Evolutionary conservation across 92 coral and sea anemone species (phyloP).

Genomic region (Paragorgia papillata): DNA sequence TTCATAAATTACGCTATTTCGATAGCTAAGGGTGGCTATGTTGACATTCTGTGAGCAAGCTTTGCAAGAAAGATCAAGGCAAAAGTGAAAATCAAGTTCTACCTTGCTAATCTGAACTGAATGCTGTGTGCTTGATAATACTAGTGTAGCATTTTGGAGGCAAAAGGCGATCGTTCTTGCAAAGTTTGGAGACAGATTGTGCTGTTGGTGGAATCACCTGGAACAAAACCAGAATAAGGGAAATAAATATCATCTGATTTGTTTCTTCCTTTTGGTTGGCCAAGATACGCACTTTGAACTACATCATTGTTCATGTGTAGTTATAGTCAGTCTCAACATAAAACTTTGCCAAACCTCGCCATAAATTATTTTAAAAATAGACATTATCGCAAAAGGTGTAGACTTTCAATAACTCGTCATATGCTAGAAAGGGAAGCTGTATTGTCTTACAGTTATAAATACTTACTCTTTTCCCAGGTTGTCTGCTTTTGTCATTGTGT

Average conservation of each 20-base stretch:
- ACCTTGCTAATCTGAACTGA: constrained; percentile 21
- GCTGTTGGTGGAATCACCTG: background rate
- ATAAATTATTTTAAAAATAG: too few species aligned
- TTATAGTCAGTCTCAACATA: too few species aligned
- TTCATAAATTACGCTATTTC: too few species aligned
- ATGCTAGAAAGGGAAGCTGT: too few species aligned
- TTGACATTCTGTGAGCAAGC: too few species aligned
- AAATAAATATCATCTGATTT: background rate
- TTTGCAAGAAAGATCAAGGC: background rate
- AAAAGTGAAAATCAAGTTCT: constrained; percentile 1
- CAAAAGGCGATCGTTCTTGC: background rate
- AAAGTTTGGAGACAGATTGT: constrained; percentile 11
- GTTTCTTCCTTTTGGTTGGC: background rate
- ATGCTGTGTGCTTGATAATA: constrained; percentile 5
- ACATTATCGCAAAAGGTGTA: too few species aligned
- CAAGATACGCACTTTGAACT: too few species aligned
- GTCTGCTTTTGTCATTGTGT: constrained; percentile 35
- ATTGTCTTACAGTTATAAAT: background rate
- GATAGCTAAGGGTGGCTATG: too few species aligned
- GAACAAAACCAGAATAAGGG: background rate
- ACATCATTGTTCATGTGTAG: too few species aligned
- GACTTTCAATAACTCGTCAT: too few species aligned
- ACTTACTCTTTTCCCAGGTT: constrained; percentile 44
- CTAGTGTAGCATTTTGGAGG: constrained; percentile 3
- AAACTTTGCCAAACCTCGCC: too few species aligned